Base-by-base conservation (phyloP, 2,797 vertebrate genomes). In the Anguilla pacifica region DNA sequence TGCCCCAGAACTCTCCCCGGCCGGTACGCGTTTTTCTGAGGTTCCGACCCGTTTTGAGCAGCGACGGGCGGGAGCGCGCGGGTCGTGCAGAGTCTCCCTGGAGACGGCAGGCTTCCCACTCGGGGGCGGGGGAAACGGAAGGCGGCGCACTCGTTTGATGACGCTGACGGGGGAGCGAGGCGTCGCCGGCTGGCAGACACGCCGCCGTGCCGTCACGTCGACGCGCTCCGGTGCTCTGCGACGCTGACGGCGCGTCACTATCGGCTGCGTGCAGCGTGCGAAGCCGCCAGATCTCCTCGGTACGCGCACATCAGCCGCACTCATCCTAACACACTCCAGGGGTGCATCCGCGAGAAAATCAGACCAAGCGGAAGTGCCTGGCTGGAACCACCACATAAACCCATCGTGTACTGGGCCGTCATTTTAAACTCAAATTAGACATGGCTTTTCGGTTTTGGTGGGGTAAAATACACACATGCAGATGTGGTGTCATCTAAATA, bases 81-180 rank as follows among this genome's bases (percentile, higher is more conserved):
- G 43, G 22, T 46, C 57, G 61, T 46, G 83, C 82, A 46, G 2
- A 53, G 67, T 6, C 28, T 51, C 67, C n/a, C n/a, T 53, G 51
- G n/a, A 72, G 25, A 51, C 6, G 22, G 3, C 39, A 70, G n/a
- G 46, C 57, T 25, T 35, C 2, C 39, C 13, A 43, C 31, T 43
- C 25, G 74, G 70, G 43, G 25, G 67, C 55, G 7, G 55, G 11
- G 82, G 83, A 17, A 67, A 51, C 15, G n/a, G 28, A 25, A 28
- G 59, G 22, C 51, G 85, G 85, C 64, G 81, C 39, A 57, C 59
- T 85, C 57, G 84, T 89, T 86, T 79, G 88, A 88, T 90, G 90
- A 90, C 87, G 90, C 90, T 91, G 92, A 92, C 90, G 91, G 90
- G 91, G 91, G 89, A 92, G 90, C 86, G 87, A 88, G 79, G 87